Evolutionary conservation across 2,113 vertebrate species (phyloP).

Genomic region (Callithrix jacchus): DNA sequence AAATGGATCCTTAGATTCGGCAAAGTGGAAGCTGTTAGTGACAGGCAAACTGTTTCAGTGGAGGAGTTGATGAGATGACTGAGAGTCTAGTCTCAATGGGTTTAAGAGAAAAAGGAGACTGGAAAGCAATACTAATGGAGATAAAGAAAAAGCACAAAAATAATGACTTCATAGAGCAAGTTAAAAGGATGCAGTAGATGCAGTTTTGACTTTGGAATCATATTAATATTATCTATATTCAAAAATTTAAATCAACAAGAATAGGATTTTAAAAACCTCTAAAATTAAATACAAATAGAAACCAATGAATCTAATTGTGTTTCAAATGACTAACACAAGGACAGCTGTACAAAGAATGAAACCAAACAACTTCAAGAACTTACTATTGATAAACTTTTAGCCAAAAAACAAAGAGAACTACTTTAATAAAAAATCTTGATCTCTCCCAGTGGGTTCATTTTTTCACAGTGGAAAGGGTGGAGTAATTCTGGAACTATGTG

Average conservation of each 20-base stretch:
- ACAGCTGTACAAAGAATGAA: background rate
- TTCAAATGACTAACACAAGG: background rate
- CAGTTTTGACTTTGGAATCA: background rate
- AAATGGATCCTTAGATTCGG: accelerated
- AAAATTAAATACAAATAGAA: background rate
- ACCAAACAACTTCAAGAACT: background rate
- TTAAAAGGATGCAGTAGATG: background rate
- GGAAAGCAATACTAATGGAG: background rate
- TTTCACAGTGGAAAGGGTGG: background rate
- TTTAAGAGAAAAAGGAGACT: background rate
- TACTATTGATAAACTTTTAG: background rate
- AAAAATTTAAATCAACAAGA: constrained; percentile 10
- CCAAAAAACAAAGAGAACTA: background rate
- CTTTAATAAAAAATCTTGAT: background rate
- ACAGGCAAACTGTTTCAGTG: background rate
- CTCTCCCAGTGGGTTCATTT: background rate
- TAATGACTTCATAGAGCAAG: background rate
- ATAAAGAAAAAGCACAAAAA: background rate
- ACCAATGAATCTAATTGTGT: background rate
- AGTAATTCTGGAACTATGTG: background rate
- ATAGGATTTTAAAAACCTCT: background rate
- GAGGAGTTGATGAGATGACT: too few species aligned
- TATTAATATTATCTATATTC: background rate
- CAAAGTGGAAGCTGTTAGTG: background rate
- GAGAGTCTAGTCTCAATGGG: background rate